Evolutionary conservation across 2,797 vertebrate genomes (phyloP).

Genomic region (Lates japonicus): DNA sequence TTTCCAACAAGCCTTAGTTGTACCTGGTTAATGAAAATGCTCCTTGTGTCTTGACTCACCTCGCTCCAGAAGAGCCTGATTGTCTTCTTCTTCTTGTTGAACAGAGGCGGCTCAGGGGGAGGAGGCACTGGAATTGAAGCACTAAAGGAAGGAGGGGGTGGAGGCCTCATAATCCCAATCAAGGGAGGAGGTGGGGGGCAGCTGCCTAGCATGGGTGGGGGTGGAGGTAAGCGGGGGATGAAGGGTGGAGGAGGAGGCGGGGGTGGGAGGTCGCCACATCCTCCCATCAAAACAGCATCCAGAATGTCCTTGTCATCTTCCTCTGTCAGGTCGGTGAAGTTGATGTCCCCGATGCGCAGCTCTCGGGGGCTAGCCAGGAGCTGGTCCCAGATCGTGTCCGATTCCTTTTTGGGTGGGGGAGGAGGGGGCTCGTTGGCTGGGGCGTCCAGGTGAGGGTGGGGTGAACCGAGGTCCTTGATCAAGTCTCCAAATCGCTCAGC

Average conservation of each 20-base stretch:
- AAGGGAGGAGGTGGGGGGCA: constrained; percentile 89
- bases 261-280: constrained; percentile 86
- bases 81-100: constrained; percentile 98
- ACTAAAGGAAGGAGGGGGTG: constrained; percentile 87
- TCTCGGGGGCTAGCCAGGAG: constrained; percentile 94
- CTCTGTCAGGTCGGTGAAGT: constrained; percentile 96
- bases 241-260: constrained; percentile 90
- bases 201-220: constrained; percentile 88
- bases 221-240: constrained; percentile 81
- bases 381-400: constrained; percentile 98
- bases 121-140: constrained; percentile 66
- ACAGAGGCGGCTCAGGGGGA: constrained; percentile 88
- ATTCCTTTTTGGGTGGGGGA: constrained; percentile 91
- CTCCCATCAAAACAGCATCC: constrained; percentile 86
- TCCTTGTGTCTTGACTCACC: constrained; percentile 60
- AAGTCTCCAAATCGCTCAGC: constrained; percentile 93
- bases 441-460: constrained; percentile 55
- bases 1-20: background rate
- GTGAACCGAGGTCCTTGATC: constrained; percentile 83
- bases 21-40: no score
- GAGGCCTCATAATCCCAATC: constrained; percentile 85
- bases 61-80: constrained; percentile 98
- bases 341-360: constrained; percentile 96
- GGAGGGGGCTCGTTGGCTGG: constrained; percentile 74
- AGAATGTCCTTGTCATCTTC: constrained; percentile 93